Base-by-base conservation (phyloP, 2,113 vertebrate species). In the Dascyllus trimaculatus region DNA sequence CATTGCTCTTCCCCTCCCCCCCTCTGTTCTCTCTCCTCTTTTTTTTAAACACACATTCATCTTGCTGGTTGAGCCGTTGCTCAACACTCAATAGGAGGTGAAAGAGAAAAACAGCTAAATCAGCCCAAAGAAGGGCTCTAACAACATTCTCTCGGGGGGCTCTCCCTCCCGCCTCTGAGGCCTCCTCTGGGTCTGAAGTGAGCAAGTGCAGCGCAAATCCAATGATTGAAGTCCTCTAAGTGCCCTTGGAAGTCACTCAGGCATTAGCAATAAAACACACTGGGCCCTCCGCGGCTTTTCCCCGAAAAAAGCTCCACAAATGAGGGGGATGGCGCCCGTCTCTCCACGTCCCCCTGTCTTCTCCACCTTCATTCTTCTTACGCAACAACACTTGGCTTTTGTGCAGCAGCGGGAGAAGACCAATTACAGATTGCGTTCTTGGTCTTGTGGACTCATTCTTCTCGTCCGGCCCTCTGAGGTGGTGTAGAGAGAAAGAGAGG, bases 191-290 rank as follows among this genome's bases (percentile, higher is more conserved):
- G 77, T 82, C 71, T 91, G 78, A 85, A 84, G 87, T 68, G 82
- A 89, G 82, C 80, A 65, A 88, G 88, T 65, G 71, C 61, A 84
- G 88, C 80, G 80, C 89, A 86, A 90, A 81, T 60, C 72, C 84
- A 49, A 71, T 85, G 91, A 92, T 84, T 88, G 75, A 92, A 89
- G 85, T 85, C 78, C 81, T 84, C 65, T 68, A 83, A 90, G 87
- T 79, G 79, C 77, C 87, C 86, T 89, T 92, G 87, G 88, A 90
- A 92, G 80, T 82, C 82, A 82, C 56, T 82, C 88, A 93, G 85
- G 88, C 91, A 84, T 93, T 87, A 71, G 86, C 90, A 87, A 91
- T 93, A 93, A 93, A 95, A 87, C 92, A 92, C 69, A 46, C 80
- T 65, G 87, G 58, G 67, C 81, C 56, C 70, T 49, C 56, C 70